Evolutionary conservation across 2,113 vertebrate genomes (phyloP).

Genomic region (Monopterus albus): DNA sequence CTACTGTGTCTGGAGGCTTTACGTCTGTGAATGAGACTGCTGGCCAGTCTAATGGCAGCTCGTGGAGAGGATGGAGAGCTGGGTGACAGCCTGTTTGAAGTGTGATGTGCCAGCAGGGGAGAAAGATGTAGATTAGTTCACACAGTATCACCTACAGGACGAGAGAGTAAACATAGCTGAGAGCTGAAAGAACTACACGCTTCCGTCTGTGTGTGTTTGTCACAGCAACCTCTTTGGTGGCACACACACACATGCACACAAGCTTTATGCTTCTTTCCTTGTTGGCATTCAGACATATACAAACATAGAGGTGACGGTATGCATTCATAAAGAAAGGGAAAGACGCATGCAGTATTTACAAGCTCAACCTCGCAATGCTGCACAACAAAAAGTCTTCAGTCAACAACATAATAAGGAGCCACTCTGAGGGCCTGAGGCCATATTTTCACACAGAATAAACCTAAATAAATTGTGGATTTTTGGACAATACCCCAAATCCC

Average conservation of each 20-base stretch:
- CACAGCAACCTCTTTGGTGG: neutral
- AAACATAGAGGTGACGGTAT: constrained; percentile 1
- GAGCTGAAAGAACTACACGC: neutral
- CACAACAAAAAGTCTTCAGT: constrained; percentile 3
- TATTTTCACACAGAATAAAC: constrained; percentile 46
- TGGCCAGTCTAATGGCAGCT: constrained; percentile 49
- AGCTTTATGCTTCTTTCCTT: neutral
- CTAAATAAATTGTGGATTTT: constrained; percentile 38
- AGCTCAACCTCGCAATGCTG: constrained; percentile 14
- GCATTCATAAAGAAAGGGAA: neutral
- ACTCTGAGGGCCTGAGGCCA: neutral
- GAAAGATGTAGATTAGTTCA: constrained; percentile 25
- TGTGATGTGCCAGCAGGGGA: constrained; percentile 24
- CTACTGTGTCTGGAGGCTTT: constrained; percentile 31
- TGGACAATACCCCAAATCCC: constrained; percentile 68
- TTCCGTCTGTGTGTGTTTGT: neutral
- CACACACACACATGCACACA: neutral
- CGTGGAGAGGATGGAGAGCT: constrained; percentile 29
- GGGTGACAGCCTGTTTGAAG: constrained; percentile 46
- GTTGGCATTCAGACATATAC: constrained; percentile 15
- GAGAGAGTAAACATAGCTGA: constrained; percentile 16
- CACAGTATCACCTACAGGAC: constrained; percentile 14
- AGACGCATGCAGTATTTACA: neutral
- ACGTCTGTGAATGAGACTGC: constrained; percentile 12
- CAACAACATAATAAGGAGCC: constrained; percentile 21